Evolutionary conservation across 2,113 vertebrate species (phyloP).

Genomic region (human): GRCh38 chr2:100210501-100211000

Average conservation of each 20-base stretch:
- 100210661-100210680: no score
- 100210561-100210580: background rate
- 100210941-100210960: no score
- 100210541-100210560: background rate
- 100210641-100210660: background rate
- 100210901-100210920: no score
- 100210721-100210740: background rate
- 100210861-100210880: no score
- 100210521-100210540: background rate
- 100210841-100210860: no score
- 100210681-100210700: background rate
- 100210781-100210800: background rate
- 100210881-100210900: no score
- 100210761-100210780: background rate
- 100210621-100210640: background rate
- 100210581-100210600: background rate
- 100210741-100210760: background rate
- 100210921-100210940: no score
- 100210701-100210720: no score
- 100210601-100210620: background rate
- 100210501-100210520: background rate
- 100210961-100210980: no score
- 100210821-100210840: no score
- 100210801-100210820: background rate
- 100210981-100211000: no score